Conservation (phyloP, 2,113 vertebrate species). For the Phaetusa simplex region DNA sequence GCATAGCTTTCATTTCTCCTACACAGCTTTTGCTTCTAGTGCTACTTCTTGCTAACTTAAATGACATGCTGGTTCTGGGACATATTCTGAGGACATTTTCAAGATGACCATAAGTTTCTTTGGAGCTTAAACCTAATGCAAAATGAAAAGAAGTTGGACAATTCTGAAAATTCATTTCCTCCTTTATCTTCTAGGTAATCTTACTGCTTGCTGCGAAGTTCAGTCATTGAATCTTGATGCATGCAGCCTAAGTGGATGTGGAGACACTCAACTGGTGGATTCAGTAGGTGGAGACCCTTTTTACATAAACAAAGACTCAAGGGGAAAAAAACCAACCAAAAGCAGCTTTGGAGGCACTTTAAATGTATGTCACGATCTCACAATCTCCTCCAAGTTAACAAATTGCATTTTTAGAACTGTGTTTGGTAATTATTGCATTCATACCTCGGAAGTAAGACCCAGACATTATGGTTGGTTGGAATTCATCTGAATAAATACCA, state of each 20-base stretch:
- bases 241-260: neutral
- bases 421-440: conserved; percentile 64
- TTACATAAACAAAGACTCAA: neutral
- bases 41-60: neutral
- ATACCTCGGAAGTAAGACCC: conserved; percentile 50
- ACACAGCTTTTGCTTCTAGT: neutral
- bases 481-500: conserved; percentile 65
- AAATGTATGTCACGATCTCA: conserved; percentile 23
- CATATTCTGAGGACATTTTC: neutral
- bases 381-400: conserved; percentile 46
- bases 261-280: neutral
- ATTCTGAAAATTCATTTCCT: neutral
- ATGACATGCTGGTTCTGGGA: neutral
- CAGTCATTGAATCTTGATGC: neutral
- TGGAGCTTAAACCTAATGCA: neutral
- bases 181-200: neutral
- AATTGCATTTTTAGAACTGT: conserved; percentile 42
- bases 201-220: neutral
- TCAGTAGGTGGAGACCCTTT: neutral
- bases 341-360: neutral
- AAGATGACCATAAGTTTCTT: neutral
- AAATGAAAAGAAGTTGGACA: neutral
- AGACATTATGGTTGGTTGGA: conserved; percentile 58
- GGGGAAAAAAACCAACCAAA: neutral
- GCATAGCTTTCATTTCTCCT: neutral